Percentiles rank a stretch among this genome's conserved stretches.
Evolutionary conservation across 64 coral and sea anemone species (phyloP).

Genomic region (Stichodactyla helianthus): DNA sequence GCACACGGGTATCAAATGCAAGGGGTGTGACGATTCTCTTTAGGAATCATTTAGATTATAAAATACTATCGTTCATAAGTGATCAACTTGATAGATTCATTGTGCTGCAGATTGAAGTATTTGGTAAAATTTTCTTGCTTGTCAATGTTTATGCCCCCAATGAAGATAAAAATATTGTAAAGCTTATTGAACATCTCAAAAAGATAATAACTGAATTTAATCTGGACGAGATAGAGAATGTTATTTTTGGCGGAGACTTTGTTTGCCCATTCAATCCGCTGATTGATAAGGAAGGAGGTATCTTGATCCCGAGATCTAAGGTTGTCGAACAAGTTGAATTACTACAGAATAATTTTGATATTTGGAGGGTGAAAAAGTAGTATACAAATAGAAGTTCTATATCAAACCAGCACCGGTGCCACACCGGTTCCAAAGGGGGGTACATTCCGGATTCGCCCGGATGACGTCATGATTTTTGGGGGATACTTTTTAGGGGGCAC

Average conservation of each 20-base stretch:
- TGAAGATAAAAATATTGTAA: neutral
- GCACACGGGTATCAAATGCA: slow-evolving; percentile 3
- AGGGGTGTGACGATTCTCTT: slow-evolving; percentile 27
- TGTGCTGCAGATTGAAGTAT: neutral
- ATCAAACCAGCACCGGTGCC: too few species aligned
- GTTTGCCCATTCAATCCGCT: neutral
- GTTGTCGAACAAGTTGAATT: slow-evolving; percentile 2
- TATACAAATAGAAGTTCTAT: too few species aligned
- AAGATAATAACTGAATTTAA: slow-evolving; percentile 6
- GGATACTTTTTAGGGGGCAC: too few species aligned
- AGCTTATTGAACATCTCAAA: neutral
- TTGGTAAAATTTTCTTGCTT: slow-evolving; percentile 8
- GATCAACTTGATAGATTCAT: slow-evolving; percentile 17
- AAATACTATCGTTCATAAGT: neutral
- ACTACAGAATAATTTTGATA: slow-evolving; percentile 12
- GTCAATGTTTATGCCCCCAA: slow-evolving; percentile 41
- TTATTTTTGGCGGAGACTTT: slow-evolving; percentile 38
- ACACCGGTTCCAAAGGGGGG: too few species aligned
- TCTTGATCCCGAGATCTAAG: neutral
- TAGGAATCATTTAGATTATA: slow-evolving; percentile 21
- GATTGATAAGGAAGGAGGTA: slow-evolving; percentile 12
- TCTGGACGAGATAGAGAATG: neutral
- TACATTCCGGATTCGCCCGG: too few species aligned
- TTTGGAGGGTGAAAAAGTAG: slow-evolving; percentile 34
- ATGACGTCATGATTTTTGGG: too few species aligned